Percentiles rank a stretch among this genome's conserved stretches.
Conservation (phyloP, 1,140 invertebrate species). For the Luehdorfia chinensis region DNA sequence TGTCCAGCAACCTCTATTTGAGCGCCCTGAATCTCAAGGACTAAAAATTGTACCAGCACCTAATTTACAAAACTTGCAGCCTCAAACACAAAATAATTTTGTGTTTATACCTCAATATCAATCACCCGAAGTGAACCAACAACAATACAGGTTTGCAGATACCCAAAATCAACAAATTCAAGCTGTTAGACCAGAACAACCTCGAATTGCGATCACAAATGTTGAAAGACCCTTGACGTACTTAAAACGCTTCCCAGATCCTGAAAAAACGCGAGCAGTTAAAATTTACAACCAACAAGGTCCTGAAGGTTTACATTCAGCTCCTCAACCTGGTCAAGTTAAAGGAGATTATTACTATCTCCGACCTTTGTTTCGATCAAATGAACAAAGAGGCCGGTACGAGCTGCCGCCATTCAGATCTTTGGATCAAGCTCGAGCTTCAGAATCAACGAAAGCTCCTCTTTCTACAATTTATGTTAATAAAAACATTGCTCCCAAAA, state of each 20-base stretch:
- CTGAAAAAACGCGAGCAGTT: conserved; percentile 45
- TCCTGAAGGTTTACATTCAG: conserved; percentile 32
- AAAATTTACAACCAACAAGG: conserved; percentile 47
- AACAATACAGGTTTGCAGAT: conserved; percentile 59
- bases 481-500: conserved; percentile 55
- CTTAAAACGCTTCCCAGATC: conserved; percentile 58
- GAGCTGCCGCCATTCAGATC: conserved; percentile 34
- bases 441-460: conserved; percentile 47
- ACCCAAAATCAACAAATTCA: conserved; percentile 43
- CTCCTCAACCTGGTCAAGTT: conserved; percentile 42
- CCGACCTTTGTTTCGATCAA: conserved; percentile 46
- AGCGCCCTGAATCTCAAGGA: conserved; percentile 60
- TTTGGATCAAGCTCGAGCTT: conserved; percentile 33
- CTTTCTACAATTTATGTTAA: conserved; percentile 63
- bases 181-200: conserved; percentile 46
- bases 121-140: conserved; percentile 51
- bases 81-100: conserved; percentile 42
- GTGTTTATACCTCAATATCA: conserved; percentile 54
- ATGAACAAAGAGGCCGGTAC: conserved; percentile 44
- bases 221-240: conserved; percentile 62
- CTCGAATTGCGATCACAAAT: conserved; percentile 30
- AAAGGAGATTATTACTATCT: conserved; percentile 55
- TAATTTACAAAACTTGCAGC: conserved; percentile 44
- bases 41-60: conserved; percentile 62
- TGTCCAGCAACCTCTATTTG: conserved; percentile 47